These are phyloP conservation scores for Steinernema carpocapsae DNA, from an alignment of 2,888 invertebrate species.

Conservation along the genomic window DNA sequence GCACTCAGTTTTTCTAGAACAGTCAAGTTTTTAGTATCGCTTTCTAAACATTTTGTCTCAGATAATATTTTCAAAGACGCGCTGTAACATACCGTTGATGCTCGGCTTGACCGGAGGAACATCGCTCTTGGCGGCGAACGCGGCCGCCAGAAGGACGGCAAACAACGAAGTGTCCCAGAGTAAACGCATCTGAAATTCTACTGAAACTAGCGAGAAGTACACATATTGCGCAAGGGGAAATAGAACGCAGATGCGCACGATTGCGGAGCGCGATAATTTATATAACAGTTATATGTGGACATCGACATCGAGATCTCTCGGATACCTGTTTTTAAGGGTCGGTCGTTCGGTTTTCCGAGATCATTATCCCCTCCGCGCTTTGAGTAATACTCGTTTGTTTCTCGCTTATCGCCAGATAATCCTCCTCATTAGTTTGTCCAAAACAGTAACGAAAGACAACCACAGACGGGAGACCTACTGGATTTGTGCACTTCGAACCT, in stretches of 20 bases:
- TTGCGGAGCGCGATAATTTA: constrained; percentile 15
- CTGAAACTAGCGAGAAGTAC: not conserved
- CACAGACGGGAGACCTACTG: not conserved
- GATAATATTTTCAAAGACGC: too few species aligned
- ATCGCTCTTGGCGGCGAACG: too few species aligned
- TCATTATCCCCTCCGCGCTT: not conserved
- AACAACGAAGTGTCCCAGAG: not conserved
- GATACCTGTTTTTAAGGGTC: constrained; percentile 26
- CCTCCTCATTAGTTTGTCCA: constrained; percentile 9
- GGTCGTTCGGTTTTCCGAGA: constrained; percentile 9
- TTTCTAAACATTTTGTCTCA: not conserved
- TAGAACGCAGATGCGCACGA: not conserved
- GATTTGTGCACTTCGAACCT: constrained; percentile 1
- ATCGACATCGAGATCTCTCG: constrained; percentile 20
- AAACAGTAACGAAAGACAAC: constrained; percentile 24
- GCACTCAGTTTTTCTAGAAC: not conserved
- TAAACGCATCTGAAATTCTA: constrained; percentile 4
- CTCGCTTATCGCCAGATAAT: constrained; percentile 20
- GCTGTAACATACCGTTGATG: too few species aligned
- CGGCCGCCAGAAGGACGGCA: too few species aligned
- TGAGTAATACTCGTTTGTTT: constrained; percentile 27
- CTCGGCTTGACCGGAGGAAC: too few species aligned
- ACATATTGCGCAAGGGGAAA: not conserved
- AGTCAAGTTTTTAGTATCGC: constrained; percentile 13
- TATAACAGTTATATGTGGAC: constrained; percentile 26